Evolutionary conservation across 2,797 vertebrate genomes (phyloP).

Genomic region (Channallabes apus): DNA sequence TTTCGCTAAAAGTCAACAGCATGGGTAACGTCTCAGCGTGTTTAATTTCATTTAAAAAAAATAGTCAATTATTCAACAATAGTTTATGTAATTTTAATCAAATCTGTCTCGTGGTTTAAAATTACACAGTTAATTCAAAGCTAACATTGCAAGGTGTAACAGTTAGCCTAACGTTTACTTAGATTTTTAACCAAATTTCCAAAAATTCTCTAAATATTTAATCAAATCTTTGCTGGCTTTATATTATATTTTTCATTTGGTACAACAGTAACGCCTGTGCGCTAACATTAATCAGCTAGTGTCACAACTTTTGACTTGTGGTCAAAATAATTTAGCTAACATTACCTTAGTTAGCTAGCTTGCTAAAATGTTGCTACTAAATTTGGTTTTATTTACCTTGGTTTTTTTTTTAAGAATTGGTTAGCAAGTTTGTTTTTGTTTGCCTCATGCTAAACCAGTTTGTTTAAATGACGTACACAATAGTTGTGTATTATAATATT

Average conservation of each 20-base stretch:
- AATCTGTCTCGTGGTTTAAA: too few species aligned
- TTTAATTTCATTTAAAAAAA: neutral
- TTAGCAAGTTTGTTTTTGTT: neutral
- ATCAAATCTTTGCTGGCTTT: neutral
- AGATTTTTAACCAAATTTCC: neutral
- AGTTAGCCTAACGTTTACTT: neutral
- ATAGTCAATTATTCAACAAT: neutral
- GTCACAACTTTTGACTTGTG: neutral
- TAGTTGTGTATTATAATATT: neutral
- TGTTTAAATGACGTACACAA: neutral
- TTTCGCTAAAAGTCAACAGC: neutral
- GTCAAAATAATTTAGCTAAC: neutral
- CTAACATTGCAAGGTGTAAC: neutral
- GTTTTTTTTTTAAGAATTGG: neutral
- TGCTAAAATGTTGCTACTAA: neutral
- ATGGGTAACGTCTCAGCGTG: too few species aligned
- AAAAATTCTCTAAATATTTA: neutral
- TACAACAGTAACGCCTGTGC: neutral
- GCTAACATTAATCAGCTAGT: neutral
- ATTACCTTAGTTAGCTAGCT: neutral
- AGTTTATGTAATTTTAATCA: too few species aligned
- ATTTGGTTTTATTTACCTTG: neutral
- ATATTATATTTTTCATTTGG: neutral
- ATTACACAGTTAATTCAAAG: neutral
- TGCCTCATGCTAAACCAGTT: neutral